Conservation (phyloP, 1,140 invertebrate species). For the Drosophila bocqueti region DNA sequence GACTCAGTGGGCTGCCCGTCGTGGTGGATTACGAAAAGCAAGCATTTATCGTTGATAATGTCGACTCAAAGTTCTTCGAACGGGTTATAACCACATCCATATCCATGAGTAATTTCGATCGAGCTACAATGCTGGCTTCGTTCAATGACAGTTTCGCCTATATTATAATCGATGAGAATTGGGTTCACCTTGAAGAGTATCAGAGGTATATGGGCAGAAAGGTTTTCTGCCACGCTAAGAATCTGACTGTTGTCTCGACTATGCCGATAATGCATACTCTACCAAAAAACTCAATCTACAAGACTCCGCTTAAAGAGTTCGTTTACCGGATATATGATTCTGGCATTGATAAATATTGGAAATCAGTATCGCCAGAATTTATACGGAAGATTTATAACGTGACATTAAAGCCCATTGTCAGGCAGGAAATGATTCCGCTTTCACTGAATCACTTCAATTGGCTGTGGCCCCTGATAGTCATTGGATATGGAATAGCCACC, state of each 20-base stretch:
- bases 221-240: slow-evolving; percentile 1
- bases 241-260: neutral
- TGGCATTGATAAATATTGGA: neutral
- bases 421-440: neutral
- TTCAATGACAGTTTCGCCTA: slow-evolving; percentile 12
- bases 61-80: neutral
- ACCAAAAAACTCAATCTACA: neutral
- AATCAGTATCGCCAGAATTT: too few species aligned
- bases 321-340: neutral
- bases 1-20: slow-evolving; percentile 15
- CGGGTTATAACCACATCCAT: neutral
- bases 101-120: neutral
- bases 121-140: neutral
- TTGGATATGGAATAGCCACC: slow-evolving; percentile 13
- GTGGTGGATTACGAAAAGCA: neutral
- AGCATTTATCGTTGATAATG: neutral
- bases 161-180: neutral
- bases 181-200: neutral
- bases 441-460: slow-evolving; percentile 6
- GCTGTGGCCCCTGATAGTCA: slow-evolving; percentile 17
- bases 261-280: neutral
- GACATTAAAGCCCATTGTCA: neutral
- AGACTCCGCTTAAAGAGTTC: neutral
- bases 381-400: neutral
- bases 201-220: neutral